Conservation (phyloP, 2,797 vertebrate genomes). For the Clarias pachynema region DNA sequence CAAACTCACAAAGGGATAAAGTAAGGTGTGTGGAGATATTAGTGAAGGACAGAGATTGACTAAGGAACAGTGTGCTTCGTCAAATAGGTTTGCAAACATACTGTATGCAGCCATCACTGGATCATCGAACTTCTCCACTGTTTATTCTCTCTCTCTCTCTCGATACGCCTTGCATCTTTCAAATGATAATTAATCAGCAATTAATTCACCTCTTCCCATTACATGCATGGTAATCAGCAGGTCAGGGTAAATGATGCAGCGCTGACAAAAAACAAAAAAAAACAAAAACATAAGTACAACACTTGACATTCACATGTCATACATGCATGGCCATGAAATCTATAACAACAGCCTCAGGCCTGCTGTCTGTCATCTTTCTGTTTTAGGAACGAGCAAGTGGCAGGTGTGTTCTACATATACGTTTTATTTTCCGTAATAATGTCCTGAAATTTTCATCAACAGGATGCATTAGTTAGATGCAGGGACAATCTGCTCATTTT, state of each 20-base stretch:
- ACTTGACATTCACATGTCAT: constrained; percentile 42
- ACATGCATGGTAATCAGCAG: constrained; percentile 45
- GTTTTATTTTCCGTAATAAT: no score
- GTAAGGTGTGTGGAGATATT: not conserved
- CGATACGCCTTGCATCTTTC: constrained; percentile 33
- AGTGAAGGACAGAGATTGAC: constrained; percentile 8
- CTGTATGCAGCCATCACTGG: not conserved
- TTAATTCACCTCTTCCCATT: constrained; percentile 52
- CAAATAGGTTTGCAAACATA: not conserved
- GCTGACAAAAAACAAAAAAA: constrained; percentile 41
- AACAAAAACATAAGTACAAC: constrained; percentile 31
- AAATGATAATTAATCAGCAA: constrained; percentile 56
- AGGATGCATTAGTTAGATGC: not conserved
- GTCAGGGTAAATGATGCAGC: constrained; percentile 52
- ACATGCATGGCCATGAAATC: constrained; percentile 21
- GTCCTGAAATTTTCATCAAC: not conserved
- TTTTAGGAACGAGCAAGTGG: not conserved
- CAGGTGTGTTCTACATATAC: no score
- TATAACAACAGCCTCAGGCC: not conserved
- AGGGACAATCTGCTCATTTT: no score
- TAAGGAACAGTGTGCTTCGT: not conserved
- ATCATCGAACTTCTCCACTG: not conserved
- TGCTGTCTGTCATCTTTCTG: not conserved
- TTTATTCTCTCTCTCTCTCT: constrained; percentile 17
- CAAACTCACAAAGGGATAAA: constrained; percentile 11